These are phyloP conservation scores for Aphidoletes aphidimyza DNA, from an alignment of 2,888 invertebrate genomes.

Conservation along the genomic window DNA sequence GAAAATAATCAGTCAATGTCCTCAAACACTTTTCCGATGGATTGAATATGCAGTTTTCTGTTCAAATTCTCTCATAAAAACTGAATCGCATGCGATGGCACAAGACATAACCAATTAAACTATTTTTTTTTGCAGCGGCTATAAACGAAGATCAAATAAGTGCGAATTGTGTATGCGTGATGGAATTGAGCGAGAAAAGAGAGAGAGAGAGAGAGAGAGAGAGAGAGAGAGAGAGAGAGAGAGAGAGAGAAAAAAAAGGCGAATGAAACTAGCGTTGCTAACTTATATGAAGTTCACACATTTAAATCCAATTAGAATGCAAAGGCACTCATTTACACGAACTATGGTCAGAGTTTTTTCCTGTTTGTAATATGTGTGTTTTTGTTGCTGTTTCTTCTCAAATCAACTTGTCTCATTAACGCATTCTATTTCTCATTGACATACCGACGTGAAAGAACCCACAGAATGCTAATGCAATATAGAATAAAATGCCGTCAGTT, in stretches of 20 bases:
- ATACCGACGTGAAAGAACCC: neutral
- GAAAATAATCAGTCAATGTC: neutral
- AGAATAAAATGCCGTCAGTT: neutral
- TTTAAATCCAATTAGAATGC: constrained; percentile 42
- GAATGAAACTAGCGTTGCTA: neutral
- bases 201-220: no score
- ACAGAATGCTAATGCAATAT: neutral
- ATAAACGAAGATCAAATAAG: neutral
- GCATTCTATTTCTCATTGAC: constrained; percentile 5
- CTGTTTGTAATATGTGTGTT: neutral
- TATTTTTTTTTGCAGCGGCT: constrained; percentile 20
- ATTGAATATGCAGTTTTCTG: neutral
- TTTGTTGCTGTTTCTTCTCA: neutral
- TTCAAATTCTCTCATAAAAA: neutral
- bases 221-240: no score
- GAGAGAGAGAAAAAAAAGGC: neutral
- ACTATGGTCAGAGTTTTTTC: neutral
- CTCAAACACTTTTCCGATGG: no score
- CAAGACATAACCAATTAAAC: constrained; percentile 19
- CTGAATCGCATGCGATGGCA: neutral
- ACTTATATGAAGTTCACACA: neutral
- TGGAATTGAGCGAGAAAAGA: neutral
- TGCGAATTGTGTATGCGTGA: constrained; percentile 34
- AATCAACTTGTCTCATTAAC: constrained; percentile 46
- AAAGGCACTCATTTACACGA: neutral